These are phyloP conservation scores for Halictus quadricinctus DNA, from an alignment of 2,888 invertebrate species.

Conservation along the genomic window DNA sequence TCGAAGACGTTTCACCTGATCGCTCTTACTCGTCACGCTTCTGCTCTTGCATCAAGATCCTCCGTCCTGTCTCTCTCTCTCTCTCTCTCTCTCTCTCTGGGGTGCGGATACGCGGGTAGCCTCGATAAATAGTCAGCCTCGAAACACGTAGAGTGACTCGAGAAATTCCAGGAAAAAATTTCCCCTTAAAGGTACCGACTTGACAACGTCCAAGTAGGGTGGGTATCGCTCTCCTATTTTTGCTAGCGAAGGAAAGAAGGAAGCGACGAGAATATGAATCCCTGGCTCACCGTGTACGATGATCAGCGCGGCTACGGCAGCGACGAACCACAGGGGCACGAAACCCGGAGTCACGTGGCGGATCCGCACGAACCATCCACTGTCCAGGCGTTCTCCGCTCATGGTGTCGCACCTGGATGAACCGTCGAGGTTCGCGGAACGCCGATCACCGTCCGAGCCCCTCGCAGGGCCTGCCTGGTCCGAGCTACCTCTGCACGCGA, in stretches of 20 bases:
- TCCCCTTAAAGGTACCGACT: neutral
- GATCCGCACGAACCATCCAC: slow-evolving; percentile 21
- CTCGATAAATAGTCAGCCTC: neutral
- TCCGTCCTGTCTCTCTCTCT: too few species aligned
- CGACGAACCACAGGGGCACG: slow-evolving; percentile 29
- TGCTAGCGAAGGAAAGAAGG: neutral
- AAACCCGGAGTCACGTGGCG: slow-evolving; percentile 55
- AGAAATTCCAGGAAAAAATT: neutral
- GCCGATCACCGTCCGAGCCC: slow-evolving; percentile 41
- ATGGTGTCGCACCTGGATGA: slow-evolving; percentile 8
- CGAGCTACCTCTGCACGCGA: neutral
- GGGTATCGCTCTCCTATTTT: neutral
- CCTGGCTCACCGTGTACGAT: slow-evolving; percentile 27
- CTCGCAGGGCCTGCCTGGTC: neutral
- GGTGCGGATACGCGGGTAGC: neutral
- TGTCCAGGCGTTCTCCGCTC: slow-evolving; percentile 13
- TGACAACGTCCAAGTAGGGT: neutral
- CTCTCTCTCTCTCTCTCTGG: neutral
- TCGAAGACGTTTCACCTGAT: neutral
- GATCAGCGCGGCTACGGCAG: neutral
- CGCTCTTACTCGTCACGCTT: slow-evolving; percentile 35
- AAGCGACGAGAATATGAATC: neutral
- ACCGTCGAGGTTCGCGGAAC: neutral
- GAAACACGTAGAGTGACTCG: neutral
- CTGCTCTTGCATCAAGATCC: slow-evolving; percentile 3